Evolutionary conservation across 2,888 invertebrate species (phyloP).

Genomic region (Balanococcus diminutus): DNA sequence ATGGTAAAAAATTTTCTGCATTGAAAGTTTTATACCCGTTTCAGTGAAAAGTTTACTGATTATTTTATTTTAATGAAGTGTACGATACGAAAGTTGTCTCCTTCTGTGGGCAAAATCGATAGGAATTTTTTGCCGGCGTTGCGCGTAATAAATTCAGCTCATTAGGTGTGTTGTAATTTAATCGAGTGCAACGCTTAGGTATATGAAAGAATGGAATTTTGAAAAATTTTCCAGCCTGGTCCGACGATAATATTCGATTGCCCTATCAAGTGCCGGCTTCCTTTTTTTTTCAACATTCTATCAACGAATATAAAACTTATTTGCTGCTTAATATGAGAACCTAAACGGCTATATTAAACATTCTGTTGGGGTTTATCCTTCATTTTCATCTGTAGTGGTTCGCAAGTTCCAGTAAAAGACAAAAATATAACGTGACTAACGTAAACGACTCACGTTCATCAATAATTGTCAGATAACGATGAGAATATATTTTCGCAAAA

Average conservation of each 20-base stretch:
- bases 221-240: not conserved
- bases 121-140: not conserved
- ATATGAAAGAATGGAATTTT: not conserved
- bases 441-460: conserved; percentile 20
- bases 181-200: conserved; percentile 19
- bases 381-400: not conserved
- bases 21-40: conserved; percentile 26
- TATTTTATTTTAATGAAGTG: conserved; percentile 34
- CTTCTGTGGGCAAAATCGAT: not conserved
- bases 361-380: not conserved
- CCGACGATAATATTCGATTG: not conserved
- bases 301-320: conserved; percentile 29
- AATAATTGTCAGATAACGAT: conserved; percentile 35
- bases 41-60: conserved; percentile 10
- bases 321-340: conserved; percentile 2
- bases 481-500: conserved; percentile 2
- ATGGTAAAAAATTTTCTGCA: not conserved
- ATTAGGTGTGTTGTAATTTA: conserved; percentile 23
- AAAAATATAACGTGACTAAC: not conserved
- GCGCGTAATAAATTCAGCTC: conserved; percentile 19
- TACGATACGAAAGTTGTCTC: not conserved
- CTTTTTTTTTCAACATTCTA: conserved; percentile 1
- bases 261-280: not conserved
- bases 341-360: conserved; percentile 21
- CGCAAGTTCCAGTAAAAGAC: not conserved